Percentiles rank a stretch among this genome's conserved stretches.
phyloP scores from a whole-genome alignment of 1,140 invertebrate species.

The Zelostemma sp. region DNA sequence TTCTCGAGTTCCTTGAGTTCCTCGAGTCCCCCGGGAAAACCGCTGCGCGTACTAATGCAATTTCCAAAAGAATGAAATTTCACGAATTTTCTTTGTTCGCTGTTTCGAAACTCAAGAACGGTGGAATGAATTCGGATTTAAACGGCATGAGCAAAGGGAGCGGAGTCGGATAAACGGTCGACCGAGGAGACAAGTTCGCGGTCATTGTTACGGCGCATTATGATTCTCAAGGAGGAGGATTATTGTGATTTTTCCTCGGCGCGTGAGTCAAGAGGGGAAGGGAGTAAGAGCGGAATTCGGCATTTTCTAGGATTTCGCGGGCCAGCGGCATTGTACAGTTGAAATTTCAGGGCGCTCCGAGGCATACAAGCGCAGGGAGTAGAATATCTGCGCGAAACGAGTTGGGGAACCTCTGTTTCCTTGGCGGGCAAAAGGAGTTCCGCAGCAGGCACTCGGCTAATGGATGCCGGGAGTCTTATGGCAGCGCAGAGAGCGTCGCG shows the following conservation, averaged over 20 bases:
- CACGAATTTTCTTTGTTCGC: neutral
- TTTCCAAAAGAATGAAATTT: neutral
- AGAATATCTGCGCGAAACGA: constrained; percentile 48
- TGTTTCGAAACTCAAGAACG: too few relatives aligned
- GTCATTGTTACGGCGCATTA: constrained; percentile 8
- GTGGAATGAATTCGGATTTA: too few relatives aligned
- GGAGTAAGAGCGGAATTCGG: constrained; percentile 33
- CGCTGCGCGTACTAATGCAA: too few relatives aligned
- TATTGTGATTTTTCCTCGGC: constrained; percentile 24
- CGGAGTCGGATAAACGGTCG: too few relatives aligned
- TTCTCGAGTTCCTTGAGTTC: constrained; percentile 4
- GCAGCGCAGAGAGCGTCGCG: constrained; percentile 55
- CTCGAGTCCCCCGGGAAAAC: constrained; percentile 14
- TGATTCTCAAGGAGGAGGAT: constrained; percentile 15
- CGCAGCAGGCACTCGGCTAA: constrained; percentile 68
- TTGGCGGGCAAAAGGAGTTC: constrained; percentile 70
- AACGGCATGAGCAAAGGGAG: too few relatives aligned
- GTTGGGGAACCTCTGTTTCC: constrained; percentile 61
- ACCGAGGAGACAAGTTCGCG: too few relatives aligned
- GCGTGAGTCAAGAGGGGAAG: neutral
- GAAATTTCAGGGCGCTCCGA: constrained; percentile 45
- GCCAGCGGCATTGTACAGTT: constrained; percentile 40
- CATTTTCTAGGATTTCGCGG: constrained; percentile 44
- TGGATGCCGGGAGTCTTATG: constrained; percentile 67
- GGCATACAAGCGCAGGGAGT: constrained; percentile 24